phyloP scores from a whole-genome alignment of 2,113 vertebrate species.

The Uria lomvia region DNA sequence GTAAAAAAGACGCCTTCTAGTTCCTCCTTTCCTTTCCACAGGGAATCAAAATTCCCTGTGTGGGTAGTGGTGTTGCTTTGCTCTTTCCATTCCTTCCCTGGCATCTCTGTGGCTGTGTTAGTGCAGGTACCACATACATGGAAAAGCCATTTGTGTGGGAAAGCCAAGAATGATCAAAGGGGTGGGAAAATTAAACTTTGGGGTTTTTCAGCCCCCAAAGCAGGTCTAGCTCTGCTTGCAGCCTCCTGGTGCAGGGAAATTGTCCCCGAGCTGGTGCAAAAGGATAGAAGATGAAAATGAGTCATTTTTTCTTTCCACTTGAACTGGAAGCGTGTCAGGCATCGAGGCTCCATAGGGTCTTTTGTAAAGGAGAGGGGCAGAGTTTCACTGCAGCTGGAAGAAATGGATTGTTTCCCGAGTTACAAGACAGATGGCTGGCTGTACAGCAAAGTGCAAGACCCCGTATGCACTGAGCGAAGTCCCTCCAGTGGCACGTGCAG shows the following conservation, averaged over 20 bases:
- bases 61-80: neutral
- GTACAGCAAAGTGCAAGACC: neutral
- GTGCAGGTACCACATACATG: neutral
- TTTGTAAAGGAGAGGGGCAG: neutral
- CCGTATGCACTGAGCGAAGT: neutral
- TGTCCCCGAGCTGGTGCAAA: neutral
- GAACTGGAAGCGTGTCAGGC: neutral
- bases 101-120: neutral
- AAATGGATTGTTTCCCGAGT: neutral
- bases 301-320: neutral
- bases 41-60: too few species aligned
- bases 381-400: neutral
- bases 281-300: neutral
- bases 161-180: neutral
- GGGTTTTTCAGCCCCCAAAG: neutral
- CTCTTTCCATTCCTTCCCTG: neutral
- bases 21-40: neutral
- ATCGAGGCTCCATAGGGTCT: neutral
- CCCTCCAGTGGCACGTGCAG: neutral
- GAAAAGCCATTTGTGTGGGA: neutral
- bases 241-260: neutral
- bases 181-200: neutral
- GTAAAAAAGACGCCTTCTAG: neutral
- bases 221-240: neutral
- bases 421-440: neutral